Percentiles rank a stretch among this genome's conserved stretches.
Conservation (phyloP, 2,797 vertebrate genomes). For the Scomberomorus guttatus region DNA sequence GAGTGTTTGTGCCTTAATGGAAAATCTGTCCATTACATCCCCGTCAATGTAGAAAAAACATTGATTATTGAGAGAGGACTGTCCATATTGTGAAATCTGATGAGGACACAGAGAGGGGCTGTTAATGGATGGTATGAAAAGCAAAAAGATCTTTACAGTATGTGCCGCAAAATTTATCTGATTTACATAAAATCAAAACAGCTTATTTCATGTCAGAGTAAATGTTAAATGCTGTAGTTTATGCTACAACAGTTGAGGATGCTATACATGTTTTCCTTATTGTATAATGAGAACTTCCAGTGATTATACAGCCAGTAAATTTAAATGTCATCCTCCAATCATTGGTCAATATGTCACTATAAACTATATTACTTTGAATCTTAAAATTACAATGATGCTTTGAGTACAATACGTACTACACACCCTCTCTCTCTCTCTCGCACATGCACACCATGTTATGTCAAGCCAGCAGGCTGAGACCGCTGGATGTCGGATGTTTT, state of each 20-base stretch:
- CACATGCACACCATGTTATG: background rate
- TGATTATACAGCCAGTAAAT: background rate
- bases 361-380: background rate
- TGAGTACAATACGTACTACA: background rate
- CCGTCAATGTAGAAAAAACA: slow-evolving; percentile 59
- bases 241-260: slow-evolving; percentile 5
- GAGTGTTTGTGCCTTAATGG: slow-evolving; percentile 59
- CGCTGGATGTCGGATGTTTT: background rate
- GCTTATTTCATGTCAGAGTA: background rate
- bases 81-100: slow-evolving; percentile 32
- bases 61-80: slow-evolving; percentile 62
- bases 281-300: background rate
- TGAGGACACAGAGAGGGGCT: slow-evolving; percentile 13
- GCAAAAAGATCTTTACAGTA: slow-evolving; percentile 8
- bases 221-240: slow-evolving; percentile 18
- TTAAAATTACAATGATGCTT: background rate
- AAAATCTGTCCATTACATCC: slow-evolving; percentile 63
- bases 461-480: background rate
- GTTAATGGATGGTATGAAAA: slow-evolving; percentile 43
- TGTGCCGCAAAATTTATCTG: slow-evolving; percentile 9
- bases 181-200: background rate
- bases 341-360: background rate
- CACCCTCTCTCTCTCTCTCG: background rate
- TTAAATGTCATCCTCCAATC: background rate
- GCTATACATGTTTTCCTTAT: background rate